Evolutionary conservation across 2,797 vertebrate genomes (phyloP).

Genomic region (Chelmon rostratus): DNA sequence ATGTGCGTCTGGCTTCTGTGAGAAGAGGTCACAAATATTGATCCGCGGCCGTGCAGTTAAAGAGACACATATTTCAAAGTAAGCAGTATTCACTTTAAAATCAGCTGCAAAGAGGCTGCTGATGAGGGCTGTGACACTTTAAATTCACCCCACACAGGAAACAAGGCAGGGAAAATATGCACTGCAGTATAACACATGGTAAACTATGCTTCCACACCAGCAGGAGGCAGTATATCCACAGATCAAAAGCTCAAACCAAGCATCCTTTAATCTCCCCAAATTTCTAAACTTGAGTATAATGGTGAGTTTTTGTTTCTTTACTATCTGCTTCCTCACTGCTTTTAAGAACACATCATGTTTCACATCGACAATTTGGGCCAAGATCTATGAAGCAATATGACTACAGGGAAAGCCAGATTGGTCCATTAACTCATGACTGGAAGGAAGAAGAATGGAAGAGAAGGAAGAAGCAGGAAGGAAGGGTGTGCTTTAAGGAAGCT

Average conservation of each 20-base stretch:
- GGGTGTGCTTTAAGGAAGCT: conserved; percentile 8
- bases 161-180: conserved; percentile 30
- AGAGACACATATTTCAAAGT: conserved; percentile 22
- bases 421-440: not conserved
- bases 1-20: conserved; percentile 24
- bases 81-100: conserved; percentile 19
- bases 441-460: conserved; percentile 14
- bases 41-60: conserved; percentile 8
- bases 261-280: not conserved
- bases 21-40: conserved; percentile 43
- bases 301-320: not conserved
- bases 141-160: conserved; percentile 16
- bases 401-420: not conserved
- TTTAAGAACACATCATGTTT: not conserved
- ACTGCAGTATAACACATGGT: conserved; percentile 16
- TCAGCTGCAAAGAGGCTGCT: not conserved
- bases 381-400: not conserved
- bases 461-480: conserved; percentile 14
- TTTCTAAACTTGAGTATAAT: conserved; percentile 7
- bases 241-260: conserved; percentile 6
- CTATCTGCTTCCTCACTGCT: not conserved
- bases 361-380: not conserved
- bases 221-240: conserved; percentile 74
- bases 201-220: conserved; percentile 50
- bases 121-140: conserved; percentile 22